A percentile compares a stretch with the other conserved stretches of the same genome.
Conservation (phyloP, 1,140 invertebrate species). For the Aricia agestis region DNA sequence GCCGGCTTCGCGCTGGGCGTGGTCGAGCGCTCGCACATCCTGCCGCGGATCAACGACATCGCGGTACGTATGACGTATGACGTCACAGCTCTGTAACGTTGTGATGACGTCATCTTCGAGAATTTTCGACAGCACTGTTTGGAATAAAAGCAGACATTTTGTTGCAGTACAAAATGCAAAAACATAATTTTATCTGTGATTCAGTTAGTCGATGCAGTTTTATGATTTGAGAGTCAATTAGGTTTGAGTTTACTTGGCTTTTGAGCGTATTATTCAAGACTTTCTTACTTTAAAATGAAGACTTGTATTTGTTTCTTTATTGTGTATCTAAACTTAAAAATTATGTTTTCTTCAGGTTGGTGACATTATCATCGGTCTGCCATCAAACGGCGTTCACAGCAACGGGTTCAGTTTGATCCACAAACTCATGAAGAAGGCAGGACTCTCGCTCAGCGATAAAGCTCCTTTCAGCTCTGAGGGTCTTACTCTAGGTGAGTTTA, state of each 20-base stretch:
- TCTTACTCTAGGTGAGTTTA: slow-evolving; percentile 77
- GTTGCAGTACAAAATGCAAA: too few species aligned
- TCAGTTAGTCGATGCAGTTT: too few species aligned
- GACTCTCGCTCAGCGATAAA: slow-evolving; percentile 80
- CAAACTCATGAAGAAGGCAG: slow-evolving; percentile 85
- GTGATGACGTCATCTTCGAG: not conserved
- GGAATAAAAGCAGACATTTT: too few species aligned
- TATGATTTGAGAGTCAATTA: too few species aligned
- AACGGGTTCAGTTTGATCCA: slow-evolving; percentile 97
- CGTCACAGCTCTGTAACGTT: not conserved
- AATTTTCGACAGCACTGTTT: too few species aligned
- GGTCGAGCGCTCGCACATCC: slow-evolving; percentile 84
- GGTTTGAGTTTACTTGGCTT: too few species aligned
- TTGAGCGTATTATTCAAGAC: not conserved
- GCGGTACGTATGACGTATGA: slow-evolving; percentile 43
- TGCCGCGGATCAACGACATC: slow-evolving; percentile 86
- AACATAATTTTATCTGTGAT: too few species aligned
- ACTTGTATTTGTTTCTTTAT: not conserved
- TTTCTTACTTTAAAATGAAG: not conserved
- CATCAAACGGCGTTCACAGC: slow-evolving; percentile 94
- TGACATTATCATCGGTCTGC: slow-evolving; percentile 91
- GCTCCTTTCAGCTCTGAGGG: slow-evolving; percentile 85
- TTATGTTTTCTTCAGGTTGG: slow-evolving; percentile 67
- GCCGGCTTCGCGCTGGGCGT: slow-evolving; percentile 97
- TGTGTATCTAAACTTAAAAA: too few species aligned